Evolutionary conservation across 2,797 vertebrate species (phyloP), one percentile per base, ranked within the genome.

Genomic region (Chrysocyon brachyurus): DNA sequence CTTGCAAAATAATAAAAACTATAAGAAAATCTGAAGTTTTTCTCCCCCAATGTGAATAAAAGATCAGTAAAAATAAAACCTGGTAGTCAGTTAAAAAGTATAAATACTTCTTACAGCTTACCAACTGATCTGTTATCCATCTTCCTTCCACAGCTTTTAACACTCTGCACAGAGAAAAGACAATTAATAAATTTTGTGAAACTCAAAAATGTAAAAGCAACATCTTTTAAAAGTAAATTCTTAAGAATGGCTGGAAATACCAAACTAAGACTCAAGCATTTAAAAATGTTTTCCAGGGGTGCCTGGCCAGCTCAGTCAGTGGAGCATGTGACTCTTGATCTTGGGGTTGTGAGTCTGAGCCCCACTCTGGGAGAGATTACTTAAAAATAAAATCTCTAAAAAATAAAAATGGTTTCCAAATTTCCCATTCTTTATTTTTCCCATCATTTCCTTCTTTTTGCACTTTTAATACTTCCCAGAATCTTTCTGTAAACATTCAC

Each of bases 111-210:
- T 97, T 97, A 94, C 11, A 94, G 98, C 99, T 99, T 98, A 99
- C 99, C 99, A 99, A 99, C 94, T 99, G 98, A 97, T 99, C 99
- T 21, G 99, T 98, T 98, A 99, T 98, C 97, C 99, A 98, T 94
- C 99, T 99, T 96, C 98, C 98, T 98, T 99, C 99, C 99, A 99
- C 99, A 94, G 99, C 99, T 98, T 98, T 99, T 95, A 99, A 98
- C 77, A 99, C 99, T 96, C 99, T 99, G 86, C 81, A 94, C 79
- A 57, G 31, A 66, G 73, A 87, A 96, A 96, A 94, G 54, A 95
- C 89, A 90, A 54, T 33, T 40, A 85, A 54, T 73, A 85, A 95
- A 52, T 88, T 54, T 57, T 91, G 26, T 83, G 31, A 95, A 79
- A 31, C n/a, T 91, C 52, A 82, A 77, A 95, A 93, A 75, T 54